phyloP scores from a whole-genome alignment of 2,888 invertebrate species.

The Cryptops parisi region DNA sequence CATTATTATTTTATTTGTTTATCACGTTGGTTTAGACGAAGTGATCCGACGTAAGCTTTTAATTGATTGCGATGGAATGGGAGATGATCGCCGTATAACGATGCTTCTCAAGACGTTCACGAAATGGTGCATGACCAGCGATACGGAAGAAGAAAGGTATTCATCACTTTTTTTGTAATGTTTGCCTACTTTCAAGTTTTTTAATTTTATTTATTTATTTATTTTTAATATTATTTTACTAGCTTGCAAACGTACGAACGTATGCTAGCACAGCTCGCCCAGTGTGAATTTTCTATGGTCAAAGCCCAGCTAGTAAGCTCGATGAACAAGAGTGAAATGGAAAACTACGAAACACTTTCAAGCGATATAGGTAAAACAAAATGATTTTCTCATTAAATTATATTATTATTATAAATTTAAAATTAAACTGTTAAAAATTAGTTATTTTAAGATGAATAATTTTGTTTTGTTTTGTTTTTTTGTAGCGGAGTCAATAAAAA shows the following conservation, averaged over 20 bases:
- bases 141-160: slow-evolving; percentile 28
- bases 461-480: neutral
- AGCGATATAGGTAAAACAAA: slow-evolving; percentile 42
- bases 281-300: slow-evolving; percentile 73
- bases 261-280: slow-evolving; percentile 64
- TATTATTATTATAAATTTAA: no score
- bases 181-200: no score
- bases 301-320: slow-evolving; percentile 63
- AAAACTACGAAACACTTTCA: slow-evolving; percentile 64
- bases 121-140: slow-evolving; percentile 28
- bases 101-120: slow-evolving; percentile 57
- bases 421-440: neutral
- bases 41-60: slow-evolving; percentile 77
- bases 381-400: neutral
- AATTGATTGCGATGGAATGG: slow-evolving; percentile 94
- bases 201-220: neutral
- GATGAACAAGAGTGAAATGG: slow-evolving; percentile 70
- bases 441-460: neutral
- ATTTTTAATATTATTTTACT: slow-evolving; percentile 19
- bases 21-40: slow-evolving; percentile 53
- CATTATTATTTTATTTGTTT: slow-evolving; percentile 7
- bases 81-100: slow-evolving; percentile 81
- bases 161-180: neutral
- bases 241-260: slow-evolving; percentile 48
- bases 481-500: slow-evolving; percentile 55